These are phyloP conservation scores for Sinocyclocheilus anshuiensis DNA, from an alignment of 2,113 vertebrate species.

Conservation along the genomic window DNA sequence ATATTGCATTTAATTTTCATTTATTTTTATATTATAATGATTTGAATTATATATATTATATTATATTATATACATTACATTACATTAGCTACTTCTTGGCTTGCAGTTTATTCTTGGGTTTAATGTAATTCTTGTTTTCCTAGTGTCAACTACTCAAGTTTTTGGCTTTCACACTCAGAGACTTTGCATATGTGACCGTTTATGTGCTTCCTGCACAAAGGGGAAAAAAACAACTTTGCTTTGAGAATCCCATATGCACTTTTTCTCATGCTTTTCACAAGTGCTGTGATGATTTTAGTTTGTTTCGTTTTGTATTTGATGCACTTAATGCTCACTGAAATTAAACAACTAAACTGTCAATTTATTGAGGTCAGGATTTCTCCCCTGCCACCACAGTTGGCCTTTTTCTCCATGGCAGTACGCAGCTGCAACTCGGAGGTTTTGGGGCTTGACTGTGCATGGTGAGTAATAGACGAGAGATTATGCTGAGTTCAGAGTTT, in stretches of 20 bases:
- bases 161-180: not conserved
- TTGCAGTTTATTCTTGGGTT: no score
- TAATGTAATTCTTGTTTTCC: no score
- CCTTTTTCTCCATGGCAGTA: not conserved
- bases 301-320: no score
- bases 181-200: not conserved
- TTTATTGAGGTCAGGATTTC: slow-evolving; percentile 6
- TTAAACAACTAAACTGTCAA: not conserved
- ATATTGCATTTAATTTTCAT: no score
- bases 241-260: not conserved
- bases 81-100: no score
- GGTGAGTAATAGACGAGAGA: slow-evolving; percentile 10
- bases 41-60: no score
- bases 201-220: not conserved
- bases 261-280: not conserved
- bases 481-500: slow-evolving; percentile 7
- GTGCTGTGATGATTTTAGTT: not conserved
- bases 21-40: no score
- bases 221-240: not conserved
- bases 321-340: not conserved
- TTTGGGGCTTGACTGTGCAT: not conserved
- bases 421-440: not conserved
- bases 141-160: not conserved
- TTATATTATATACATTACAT: no score
- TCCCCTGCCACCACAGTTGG: not conserved